Base-by-base conservation (phyloP, 2,888 invertebrate genomes). In the Drosophila diplacantha region DNA sequence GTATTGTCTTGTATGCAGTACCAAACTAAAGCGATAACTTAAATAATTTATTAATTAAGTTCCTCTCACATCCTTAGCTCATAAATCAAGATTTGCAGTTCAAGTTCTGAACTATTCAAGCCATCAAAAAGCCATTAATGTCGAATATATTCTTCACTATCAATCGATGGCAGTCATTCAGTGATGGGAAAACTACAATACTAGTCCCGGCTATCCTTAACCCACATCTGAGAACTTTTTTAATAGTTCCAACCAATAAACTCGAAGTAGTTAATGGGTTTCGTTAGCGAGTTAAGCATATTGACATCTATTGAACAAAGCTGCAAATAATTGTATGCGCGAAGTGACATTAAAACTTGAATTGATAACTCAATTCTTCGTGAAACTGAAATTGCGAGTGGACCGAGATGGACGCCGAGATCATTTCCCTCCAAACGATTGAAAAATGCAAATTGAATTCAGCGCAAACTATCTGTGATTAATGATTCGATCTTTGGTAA, bases 401-500 rank as follows among this genome's bases (percentile, higher is more conserved):
- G 11, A 16, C 32, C n/a, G 31, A 43, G 37, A 6, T 12, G 7
- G 18, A 24, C 12, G 16, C 12, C 22, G 22, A 41, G 34, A 54
- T 55, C 43, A 58, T 54, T 54, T 58, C 44, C 58, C 44, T 32
- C 12, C 3, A 50, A 61, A 58, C 41, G 31, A 34, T 22, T 34
- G 31, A 49, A 34, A 37, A 59, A 75, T 78, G 71, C 61, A 73
- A 78, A 75, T 73, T 32, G 38, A 52, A 71, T 68, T 59, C 56
- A 52, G 54, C 58, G 47, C 73, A 54, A 66, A 53, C 22, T 29
- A 52, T 53, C 22, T 58, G 57, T 78, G 81, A 78, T 78, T 81
- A 75, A 81, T 75, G 75, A 49, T 52, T 62, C n/a, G 9, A 32
- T 31, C 20, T 34, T 51, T 74, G 72, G 58, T 66, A 80, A 78